Conservation (phyloP, 2,113 vertebrate genomes). For the Phalacrocorax carbo region DNA sequence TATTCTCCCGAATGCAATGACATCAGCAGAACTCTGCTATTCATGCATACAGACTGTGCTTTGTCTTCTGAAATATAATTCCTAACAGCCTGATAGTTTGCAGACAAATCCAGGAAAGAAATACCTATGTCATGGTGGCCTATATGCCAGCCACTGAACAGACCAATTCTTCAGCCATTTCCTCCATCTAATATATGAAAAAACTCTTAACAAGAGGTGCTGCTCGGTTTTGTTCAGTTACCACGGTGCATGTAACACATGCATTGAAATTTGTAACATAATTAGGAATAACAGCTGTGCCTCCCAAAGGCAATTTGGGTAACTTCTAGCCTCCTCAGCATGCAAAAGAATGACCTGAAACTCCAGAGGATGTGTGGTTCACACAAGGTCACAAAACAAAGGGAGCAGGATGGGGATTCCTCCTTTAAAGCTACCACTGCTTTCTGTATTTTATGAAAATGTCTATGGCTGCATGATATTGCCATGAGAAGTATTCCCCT, state of each 20-base stretch:
- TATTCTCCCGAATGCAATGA: not conserved
- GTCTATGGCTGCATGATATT: rapidly evolving
- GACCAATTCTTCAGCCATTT: not conserved
- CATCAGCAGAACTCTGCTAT: not conserved
- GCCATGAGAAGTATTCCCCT: not conserved
- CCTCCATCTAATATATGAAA: not conserved
- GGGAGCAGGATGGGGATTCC: not conserved
- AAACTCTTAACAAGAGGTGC: not conserved
- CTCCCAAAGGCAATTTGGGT: not conserved
- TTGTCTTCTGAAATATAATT: not conserved
- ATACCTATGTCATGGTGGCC: not conserved
- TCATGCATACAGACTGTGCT: not conserved
- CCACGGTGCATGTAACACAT: not conserved
- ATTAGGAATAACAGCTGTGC: not conserved
- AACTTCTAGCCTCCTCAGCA: not conserved
- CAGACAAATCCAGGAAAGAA: not conserved
- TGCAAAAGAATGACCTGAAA: rapidly evolving
- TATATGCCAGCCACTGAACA: not conserved
- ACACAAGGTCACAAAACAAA: not conserved
- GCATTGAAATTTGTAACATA: not conserved
- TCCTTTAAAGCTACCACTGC: not conserved
- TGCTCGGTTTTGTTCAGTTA: not conserved
- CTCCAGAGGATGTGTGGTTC: not conserved
- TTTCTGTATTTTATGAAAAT: not conserved
- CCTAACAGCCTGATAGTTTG: not conserved